phyloP scores from a whole-genome alignment of 1,140 invertebrate species.

The Drosophila kanapiae region DNA sequence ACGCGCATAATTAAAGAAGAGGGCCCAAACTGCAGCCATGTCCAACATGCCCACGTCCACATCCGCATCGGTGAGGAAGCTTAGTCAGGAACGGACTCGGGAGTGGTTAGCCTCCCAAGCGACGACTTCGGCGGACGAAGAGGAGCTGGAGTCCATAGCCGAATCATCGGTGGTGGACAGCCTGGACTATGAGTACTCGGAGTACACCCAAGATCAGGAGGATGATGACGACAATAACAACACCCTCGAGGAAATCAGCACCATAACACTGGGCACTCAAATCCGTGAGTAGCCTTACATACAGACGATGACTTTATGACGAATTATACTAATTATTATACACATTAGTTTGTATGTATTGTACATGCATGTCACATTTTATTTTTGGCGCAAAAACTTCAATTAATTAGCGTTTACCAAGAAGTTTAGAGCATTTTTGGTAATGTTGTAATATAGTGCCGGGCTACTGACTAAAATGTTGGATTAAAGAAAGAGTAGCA shows the following conservation, averaged over 20 bases:
- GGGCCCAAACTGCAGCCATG: constrained; percentile 32
- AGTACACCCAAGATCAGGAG: constrained; percentile 27
- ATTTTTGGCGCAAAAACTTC: not conserved
- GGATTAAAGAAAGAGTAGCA: not conserved
- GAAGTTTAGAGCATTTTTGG: not conserved
- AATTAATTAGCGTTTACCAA: not conserved
- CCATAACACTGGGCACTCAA: constrained; percentile 60
- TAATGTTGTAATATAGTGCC: not conserved
- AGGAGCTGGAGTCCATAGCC: constrained; percentile 70
- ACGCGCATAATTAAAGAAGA: constrained; percentile 20
- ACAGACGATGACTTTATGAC: not conserved
- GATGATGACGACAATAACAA: constrained; percentile 49
- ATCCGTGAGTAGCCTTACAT: constrained; percentile 35
- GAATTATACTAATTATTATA: not conserved
- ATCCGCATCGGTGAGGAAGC: constrained; percentile 24
- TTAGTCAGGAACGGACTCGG: constrained; percentile 56
- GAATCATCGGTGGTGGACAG: constrained; percentile 77
- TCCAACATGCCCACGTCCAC: constrained; percentile 50
- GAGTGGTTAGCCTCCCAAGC: constrained; percentile 60
- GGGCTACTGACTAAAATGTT: not conserved
- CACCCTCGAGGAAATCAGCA: constrained; percentile 63
- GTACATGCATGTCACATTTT: not conserved
- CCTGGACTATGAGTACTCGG: constrained; percentile 70
- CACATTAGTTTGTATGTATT: not conserved
- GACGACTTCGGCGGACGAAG: constrained; percentile 18